Evolutionary conservation across 2,888 invertebrate genomes (phyloP), one percentile per base, ranked within the genome.

Genomic region (Thera obeliscata): DNA sequence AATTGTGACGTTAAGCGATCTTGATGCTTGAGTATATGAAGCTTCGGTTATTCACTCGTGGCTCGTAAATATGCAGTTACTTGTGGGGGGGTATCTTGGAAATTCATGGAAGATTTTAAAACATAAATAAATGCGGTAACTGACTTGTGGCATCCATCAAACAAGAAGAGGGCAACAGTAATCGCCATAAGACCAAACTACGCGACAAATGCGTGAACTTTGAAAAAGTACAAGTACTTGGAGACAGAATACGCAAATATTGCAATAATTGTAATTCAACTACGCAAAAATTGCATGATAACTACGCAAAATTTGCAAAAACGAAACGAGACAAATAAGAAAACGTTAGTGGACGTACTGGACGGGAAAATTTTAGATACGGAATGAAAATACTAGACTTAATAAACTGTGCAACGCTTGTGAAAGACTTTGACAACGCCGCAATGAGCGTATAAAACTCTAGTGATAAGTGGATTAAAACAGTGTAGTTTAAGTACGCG

Each of bases 381-480:
- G 61, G 58, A 66, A 62, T 66, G 52, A 35, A 49, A 3, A 52
- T 33, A 4, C 35, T 22, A 58, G 22, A 62, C 48, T 62, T 56
- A 41, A 33, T 33, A 6, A 33, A 64, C 43, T 55, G 46, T 69
- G 65, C 65, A 69, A 69, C 69, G 56, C 59, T 54, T 62, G 36
- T 59, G 57, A 58, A 62, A 65, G 62, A 66, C 69, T 65, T 22
- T 60, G 36, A 33, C 56, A 41, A 36, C 55, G 22, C 59, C 22
- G 61, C 43, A 59, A 65, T 61, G 55, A 56, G 56, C 61, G 58
- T 56, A 43, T 35, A 64, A 67, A 64, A 62, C 61, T 57, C n/a
- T 64, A 50, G 59, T 69, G 61, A n/a, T 61, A 64, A 61, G 56
- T 59, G 57, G 54, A 66, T 60, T 59, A 22, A 41, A 56, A 67